Evolutionary conservation across 2,888 invertebrate species (phyloP), one percentile per base, ranked within the genome.

Genomic region (Lumbricus terrestris): DNA sequence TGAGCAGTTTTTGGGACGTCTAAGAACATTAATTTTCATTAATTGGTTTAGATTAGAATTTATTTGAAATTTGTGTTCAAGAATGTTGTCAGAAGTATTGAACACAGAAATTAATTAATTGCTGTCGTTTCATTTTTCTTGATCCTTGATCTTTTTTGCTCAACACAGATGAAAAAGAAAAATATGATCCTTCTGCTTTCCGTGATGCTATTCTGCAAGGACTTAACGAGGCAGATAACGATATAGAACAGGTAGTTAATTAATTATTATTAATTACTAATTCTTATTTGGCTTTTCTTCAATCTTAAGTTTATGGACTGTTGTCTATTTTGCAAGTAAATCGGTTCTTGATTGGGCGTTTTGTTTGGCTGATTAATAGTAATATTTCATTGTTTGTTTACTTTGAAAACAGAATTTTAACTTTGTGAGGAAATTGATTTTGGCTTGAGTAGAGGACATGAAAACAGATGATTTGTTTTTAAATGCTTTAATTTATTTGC

Each of bases 111-210:
- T 69, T 29, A 8, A 11, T 69, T 16, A n/a, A 3, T 29, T 69
- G 29, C n/a, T n/a, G n/a, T 3, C 69, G 16, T 69, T 47, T 47
- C 8, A 23, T 47, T 23, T 23, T 20, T 20, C 23, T 47, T n/a
- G n/a, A n/a, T n/a, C n/a, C n/a, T n/a, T n/a, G n/a, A n/a, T n/a
- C n/a, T n/a, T 69, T 8, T 2, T 29, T 69, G n/a, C 8, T 6
- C n/a, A 69, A 69, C 38, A 98, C 38, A 98, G 98, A 98, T 98
- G 98, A 98, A 90, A 98, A 98, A 97, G 98, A 99, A 97, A 99
- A 98, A 96, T 98, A 98, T 97, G 98, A 99, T 96, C 98, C 98
- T 95, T 97, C 97, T 96, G 98, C 98, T 96, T 99, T 99, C 96
- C 97, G 99, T 96, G 98, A 99, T 96, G 97, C 97, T 95, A 97